Conservation (phyloP, 2,888 invertebrate species). For the Chrysina gloriosa region DNA sequence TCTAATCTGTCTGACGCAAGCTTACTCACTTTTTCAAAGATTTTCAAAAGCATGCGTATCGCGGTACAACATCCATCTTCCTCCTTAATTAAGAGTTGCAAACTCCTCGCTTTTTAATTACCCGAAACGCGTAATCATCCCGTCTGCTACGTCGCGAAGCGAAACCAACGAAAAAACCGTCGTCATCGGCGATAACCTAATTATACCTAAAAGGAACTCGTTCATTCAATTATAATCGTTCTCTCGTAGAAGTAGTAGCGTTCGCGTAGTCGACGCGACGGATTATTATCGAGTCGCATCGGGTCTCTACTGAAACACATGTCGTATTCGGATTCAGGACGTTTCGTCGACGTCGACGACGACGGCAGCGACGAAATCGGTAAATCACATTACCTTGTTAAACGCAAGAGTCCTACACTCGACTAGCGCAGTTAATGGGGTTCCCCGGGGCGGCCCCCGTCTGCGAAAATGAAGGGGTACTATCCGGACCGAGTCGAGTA, state of each 20-base stretch:
- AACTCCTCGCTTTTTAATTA: no score
- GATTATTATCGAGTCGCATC: constrained; percentile 16
- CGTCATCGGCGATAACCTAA: not conserved
- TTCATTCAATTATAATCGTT: constrained; percentile 12
- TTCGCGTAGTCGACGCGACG: not conserved
- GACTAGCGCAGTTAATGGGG: constrained; percentile 41
- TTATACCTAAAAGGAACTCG: constrained; percentile 12
- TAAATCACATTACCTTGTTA: constrained; percentile 41
- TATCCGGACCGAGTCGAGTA: not conserved
- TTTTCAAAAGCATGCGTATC: no score
- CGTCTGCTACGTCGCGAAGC: no score
- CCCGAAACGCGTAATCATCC: no score
- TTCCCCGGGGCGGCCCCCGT: constrained; percentile 30
- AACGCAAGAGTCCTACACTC: constrained; percentile 37
- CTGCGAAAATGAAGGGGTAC: not conserved
- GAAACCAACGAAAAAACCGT: not conserved
- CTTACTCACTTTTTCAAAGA: no score
- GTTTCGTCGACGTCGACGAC: not conserved
- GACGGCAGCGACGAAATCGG: not conserved
- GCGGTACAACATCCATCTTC: no score
- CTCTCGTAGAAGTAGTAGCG: not conserved
- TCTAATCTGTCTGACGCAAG: no score
- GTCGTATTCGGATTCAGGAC: not conserved
- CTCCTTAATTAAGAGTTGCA: no score
- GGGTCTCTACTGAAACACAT: constrained; percentile 24